Evolutionary conservation across 2,797 vertebrate genomes (phyloP), one percentile per base, ranked within the genome.

Genomic region (Centropyge bicolor): DNA sequence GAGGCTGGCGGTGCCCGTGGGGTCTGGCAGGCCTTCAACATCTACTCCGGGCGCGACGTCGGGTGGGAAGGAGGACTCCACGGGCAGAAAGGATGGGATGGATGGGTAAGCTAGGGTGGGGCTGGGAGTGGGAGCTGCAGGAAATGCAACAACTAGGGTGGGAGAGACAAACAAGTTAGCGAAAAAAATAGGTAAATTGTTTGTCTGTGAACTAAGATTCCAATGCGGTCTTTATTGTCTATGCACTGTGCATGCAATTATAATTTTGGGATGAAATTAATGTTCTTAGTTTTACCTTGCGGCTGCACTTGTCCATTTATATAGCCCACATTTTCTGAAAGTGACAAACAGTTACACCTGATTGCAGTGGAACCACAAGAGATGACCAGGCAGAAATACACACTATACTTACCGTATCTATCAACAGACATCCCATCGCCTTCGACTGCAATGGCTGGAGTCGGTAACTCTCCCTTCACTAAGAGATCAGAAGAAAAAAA

Each of bases 241-340:
- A 9, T 31, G 24, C 11, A 22, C 2, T 8, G 4, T 68, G 38
- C 13, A 51, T 60, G 27, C 16, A 20, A 6, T 59, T 10, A 5
- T 19, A 10, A 46, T 43, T 12, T 62, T 55, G 40, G 8, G 1
- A 48, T 60, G 3, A 56, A 51, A 22, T 31, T 11, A 7, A 9
- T 38, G 35, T 43, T 77, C 7, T 1, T 36, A 7, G 8, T 54
- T 71, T 90, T 92, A 95, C 95, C 94, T 85, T 94, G 92, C 68
- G 93, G 89, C 65, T 93, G 93, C 51, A 94, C 65, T 56, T 89
- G 91, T 89, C 93, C 94, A 35, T 92, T 93, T 48, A 93, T 88
- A 48, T 93, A 94, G 55, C 88, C 88, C 3, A 74, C 72, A 8
- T 91, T 86, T 69, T 87, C 94, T 95, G 81, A 68, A 89, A 90